Conservation (phyloP, 2,113 vertebrate genomes). For the Ageneiosus marmoratus region DNA sequence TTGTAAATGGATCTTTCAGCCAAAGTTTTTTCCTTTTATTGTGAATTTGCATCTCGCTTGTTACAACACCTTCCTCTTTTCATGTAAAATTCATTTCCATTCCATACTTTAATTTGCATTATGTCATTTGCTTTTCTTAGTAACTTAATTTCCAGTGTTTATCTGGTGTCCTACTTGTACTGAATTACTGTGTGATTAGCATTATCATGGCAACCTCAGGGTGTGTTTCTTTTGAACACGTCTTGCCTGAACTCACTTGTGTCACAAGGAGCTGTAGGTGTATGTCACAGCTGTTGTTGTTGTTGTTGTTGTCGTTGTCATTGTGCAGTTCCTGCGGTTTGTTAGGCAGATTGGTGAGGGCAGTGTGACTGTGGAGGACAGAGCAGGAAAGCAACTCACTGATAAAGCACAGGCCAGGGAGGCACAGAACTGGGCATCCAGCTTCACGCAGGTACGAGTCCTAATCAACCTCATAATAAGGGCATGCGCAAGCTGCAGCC, state of each 20-base stretch:
- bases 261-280: conserved; percentile 27
- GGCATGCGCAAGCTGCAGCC: conserved; percentile 34
- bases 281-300: conserved; percentile 18
- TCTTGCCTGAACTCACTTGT: neutral
- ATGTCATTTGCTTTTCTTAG: neutral
- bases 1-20: neutral
- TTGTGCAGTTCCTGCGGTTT: conserved; percentile 97
- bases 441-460: conserved; percentile 95
- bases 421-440: conserved; percentile 96
- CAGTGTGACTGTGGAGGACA: conserved; percentile 82
- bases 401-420: conserved; percentile 83
- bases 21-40: conserved; percentile 3
- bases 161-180: neutral
- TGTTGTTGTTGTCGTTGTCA: conserved; percentile 74
- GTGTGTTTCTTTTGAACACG: neutral
- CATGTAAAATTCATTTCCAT: neutral
- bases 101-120: neutral
- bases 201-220: conserved; percentile 13
- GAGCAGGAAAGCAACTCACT: conserved; percentile 77
- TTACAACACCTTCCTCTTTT: neutral
- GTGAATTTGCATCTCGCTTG: neutral
- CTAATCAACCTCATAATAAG: conserved; percentile 28
- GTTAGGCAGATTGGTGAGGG: conserved; percentile 99
- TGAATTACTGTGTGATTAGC: neutral
- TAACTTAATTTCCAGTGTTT: neutral